phyloP scores from a whole-genome alignment of 2,888 invertebrate species.

The Protula sp. region DNA sequence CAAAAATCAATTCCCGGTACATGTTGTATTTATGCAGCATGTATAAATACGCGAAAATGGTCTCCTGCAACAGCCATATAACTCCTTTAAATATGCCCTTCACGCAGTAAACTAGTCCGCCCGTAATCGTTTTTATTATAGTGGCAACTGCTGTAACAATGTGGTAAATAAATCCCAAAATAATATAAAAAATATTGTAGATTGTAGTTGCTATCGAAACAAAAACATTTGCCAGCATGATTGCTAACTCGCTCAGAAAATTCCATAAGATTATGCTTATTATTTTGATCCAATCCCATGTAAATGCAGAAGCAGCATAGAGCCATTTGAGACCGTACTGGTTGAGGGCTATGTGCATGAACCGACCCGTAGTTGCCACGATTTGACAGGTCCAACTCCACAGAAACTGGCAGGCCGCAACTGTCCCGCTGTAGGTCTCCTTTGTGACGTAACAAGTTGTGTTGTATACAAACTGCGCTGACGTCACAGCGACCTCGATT shows the following conservation, averaged over 20 bases:
- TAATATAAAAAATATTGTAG: constrained; percentile 18
- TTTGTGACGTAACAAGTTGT: background rate
- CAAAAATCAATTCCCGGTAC: constrained; percentile 26
- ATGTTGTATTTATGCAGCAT: constrained; percentile 26
- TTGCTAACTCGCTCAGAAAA: constrained; percentile 18
- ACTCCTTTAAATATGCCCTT: constrained; percentile 19
- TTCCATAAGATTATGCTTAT: constrained; percentile 16
- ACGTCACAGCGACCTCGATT: background rate
- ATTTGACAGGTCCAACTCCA: constrained; percentile 8
- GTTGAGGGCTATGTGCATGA: constrained; percentile 15
- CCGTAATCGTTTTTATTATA: constrained; percentile 8
- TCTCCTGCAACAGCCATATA: constrained; percentile 20
- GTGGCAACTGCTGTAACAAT: constrained; percentile 10
- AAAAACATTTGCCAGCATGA: constrained; percentile 16
- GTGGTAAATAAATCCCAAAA: constrained; percentile 16
- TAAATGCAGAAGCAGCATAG: background rate
- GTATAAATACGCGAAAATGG: constrained; percentile 18
- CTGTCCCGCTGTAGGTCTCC: background rate
- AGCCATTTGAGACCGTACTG: constrained; percentile 14
- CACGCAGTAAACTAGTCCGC: constrained; percentile 10
- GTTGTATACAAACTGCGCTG: background rate
- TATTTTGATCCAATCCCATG: constrained; percentile 4
- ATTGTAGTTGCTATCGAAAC: constrained; percentile 11
- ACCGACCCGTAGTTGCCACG: constrained; percentile 1
- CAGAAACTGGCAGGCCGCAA: background rate